Evolutionary conservation across 2,797 vertebrate genomes (phyloP), one percentile per base, ranked within the genome.

Genomic region (Galaxias olidus): DNA sequence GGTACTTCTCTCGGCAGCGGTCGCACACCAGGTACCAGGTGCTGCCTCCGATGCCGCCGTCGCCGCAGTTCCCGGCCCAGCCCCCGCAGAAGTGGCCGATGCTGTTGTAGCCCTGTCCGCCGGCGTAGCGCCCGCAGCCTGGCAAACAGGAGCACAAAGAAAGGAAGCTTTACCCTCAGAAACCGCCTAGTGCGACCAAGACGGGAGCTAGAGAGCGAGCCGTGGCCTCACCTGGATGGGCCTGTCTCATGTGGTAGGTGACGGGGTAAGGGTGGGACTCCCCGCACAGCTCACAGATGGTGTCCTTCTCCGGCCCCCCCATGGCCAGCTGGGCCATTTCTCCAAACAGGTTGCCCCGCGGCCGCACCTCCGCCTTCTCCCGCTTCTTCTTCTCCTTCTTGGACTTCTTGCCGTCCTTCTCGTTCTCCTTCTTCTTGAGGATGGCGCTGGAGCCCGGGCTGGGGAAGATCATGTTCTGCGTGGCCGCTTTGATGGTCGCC

Each of bases 331-430:
- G 98, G 7, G 97, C 98, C 98, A 99, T 98, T 86, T 99, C 98
- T 10, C 98, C 98, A 82, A 99, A 99, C 46, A 99, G 91, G 88
- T 99, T 99, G 56, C 97, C 97, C 66, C 98, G 92, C 0, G 97
- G 97, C 14, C 97, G 94, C 43, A 95, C 85, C 67, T 99, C 98
- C 0, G 94, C 88, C 78, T 98, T 99, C 59, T 99, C 97, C 83
- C 98, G 94, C 71, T 98, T 99, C 92, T 99, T 98, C 79, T 99
- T 99, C 81, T 99, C 98, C 80, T 98, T 99, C 89, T 98, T 99
- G 13, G 93, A 46, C 81, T 98, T 99, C 74, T 98, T 99, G 77
- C 84, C 88, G 70, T 99, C 98, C 86, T 98, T 98, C 72, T 98
- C 98, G 18, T 90, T 94, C 56, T 99, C 98, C 77, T 98, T 99